Base-by-base conservation (phyloP, 2,888 invertebrate species). In the Hemicrepidius hirtus region DNA sequence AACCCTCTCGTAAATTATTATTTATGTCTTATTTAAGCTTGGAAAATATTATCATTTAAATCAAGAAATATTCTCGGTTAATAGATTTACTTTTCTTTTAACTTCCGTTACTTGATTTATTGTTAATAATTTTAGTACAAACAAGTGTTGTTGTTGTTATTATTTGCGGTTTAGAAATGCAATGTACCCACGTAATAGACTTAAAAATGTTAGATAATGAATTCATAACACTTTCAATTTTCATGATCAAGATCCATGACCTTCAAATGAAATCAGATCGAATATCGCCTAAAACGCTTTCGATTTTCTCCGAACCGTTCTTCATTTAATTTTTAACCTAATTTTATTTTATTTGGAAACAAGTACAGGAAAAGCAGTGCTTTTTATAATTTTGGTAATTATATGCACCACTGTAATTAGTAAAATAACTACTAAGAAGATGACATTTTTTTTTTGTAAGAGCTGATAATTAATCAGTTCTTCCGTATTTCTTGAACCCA, bases 211-310 rank as follows among this genome's bases (percentile, higher is more conserved):
- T 46, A 46, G 18, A 46, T 46, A 13, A 46, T 46, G 13, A 50
- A 50, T 50, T 50, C 24, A 50, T 50, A 50, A 50, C 24, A 50
- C 50, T 50, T 50, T 50, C 50, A n/a, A 18, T 50, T 50, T 50
- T 50, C 50, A 50, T 24, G 24, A 50, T 12, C 50, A 24, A 21
- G 24, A 2, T 50, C 24, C 50, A 10, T 50, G 24, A 50, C 50
- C 24, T 50, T 50, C 21, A 50, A 41, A 50, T 21, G 21, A 50
- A 24, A 50, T 50, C 24, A 50, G 24, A 50, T 21, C 12, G 50
- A 18, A 20, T 50, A 50, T 50, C 10, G 46, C 18, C 46, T 16
- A 18, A 46, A 46, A 46, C 46, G 46, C 46, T 46, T 46, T 46
- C 46, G 18, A 18, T 46, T 46, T 46, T 46, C 46, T 16, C 46